Evolutionary conservation across 2,797 vertebrate species (phyloP), one percentile per base, ranked within the genome.

Genomic region (Crocidura indochinensis): DNA sequence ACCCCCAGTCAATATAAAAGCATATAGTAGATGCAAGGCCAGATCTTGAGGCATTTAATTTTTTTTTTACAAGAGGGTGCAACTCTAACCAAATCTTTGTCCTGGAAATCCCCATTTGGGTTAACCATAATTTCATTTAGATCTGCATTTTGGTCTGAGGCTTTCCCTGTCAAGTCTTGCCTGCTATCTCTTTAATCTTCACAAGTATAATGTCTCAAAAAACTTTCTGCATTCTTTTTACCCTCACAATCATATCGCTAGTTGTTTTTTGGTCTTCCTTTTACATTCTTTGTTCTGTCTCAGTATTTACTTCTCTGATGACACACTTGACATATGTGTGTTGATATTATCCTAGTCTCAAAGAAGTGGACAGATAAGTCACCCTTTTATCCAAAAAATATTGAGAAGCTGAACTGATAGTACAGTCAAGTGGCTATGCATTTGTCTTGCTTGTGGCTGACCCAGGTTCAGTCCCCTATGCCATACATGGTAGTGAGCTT

Each of bases 61-160:
- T 88, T 86, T 60, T 83, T 26, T 88, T 86, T 60, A 79, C 73
- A 91, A 83, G 29, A 29, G 2, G 10, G 19, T 24, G 53, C 17
- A 84, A 47, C 38, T 94, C 71, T 47, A 49, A 62, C 87, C 31
- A 93, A 73, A 27, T 68, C 64, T 89, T 87, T 72, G 51, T 38
- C 88, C 69, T 94, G 49, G 72, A 93, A 88, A 93, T 91, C 49
- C 81, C 85, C 73, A 1, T 38, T 0, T 53, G 68, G 29, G 31
- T 6, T 75, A 77, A 53, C 71, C 78, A 84, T 29, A 84, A 17
- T 5, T 38, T 38, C 68, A 69, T 22, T 92, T 74, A 92, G 56
- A 51, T 91, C 65, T 87, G 73, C 5, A 1, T n/a, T 72, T 26
- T 44, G 60, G 26, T 77, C 72, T 47, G 49, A 87, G 44, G 15